Evolutionary conservation across 2,797 vertebrate genomes (phyloP).

Genomic region (Pagetopsis macropterus): DNA sequence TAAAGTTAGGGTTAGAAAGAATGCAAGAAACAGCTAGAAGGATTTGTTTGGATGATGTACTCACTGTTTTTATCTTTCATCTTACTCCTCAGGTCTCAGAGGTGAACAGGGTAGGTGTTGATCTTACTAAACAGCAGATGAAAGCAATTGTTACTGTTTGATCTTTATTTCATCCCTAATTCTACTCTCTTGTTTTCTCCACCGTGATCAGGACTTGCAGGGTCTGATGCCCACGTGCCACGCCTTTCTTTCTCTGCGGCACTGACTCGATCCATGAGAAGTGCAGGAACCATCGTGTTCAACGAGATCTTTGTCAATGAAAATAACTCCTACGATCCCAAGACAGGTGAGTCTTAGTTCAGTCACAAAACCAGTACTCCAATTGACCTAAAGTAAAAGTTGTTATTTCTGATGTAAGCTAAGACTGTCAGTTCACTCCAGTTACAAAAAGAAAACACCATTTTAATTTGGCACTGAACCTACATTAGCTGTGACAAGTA

Average conservation of each 20-base stretch:
- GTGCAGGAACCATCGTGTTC: constrained; percentile 90
- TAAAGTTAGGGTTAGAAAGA: not conserved
- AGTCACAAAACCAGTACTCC: not conserved
- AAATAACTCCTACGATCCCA: constrained; percentile 83
- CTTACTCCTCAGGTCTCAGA: constrained; percentile 80
- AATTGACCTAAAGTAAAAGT: not conserved
- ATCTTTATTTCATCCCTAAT: constrained; percentile 25
- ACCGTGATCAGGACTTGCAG: constrained; percentile 80
- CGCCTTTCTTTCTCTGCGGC: constrained; percentile 91
- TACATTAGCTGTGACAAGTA: too few relatives aligned
- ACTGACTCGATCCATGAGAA: constrained; percentile 83
- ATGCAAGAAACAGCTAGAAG: not conserved
- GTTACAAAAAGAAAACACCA: not conserved
- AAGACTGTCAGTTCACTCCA: not conserved
- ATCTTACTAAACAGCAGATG: constrained; percentile 38
- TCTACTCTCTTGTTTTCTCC: constrained; percentile 1
- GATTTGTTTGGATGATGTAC: constrained; percentile 20
- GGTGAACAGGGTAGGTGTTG: constrained; percentile 87
- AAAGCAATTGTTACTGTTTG: constrained; percentile 26
- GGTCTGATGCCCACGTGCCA: constrained; percentile 83
- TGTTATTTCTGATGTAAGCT: not conserved
- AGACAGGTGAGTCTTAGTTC: constrained; percentile 81
- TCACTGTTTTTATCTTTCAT: constrained; percentile 38
- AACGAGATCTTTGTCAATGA: constrained; percentile 91
- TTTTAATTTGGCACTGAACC: too few relatives aligned